phyloP scores from a whole-genome alignment of 2,797 vertebrate species.

The Sebastes nivosus region DNA sequence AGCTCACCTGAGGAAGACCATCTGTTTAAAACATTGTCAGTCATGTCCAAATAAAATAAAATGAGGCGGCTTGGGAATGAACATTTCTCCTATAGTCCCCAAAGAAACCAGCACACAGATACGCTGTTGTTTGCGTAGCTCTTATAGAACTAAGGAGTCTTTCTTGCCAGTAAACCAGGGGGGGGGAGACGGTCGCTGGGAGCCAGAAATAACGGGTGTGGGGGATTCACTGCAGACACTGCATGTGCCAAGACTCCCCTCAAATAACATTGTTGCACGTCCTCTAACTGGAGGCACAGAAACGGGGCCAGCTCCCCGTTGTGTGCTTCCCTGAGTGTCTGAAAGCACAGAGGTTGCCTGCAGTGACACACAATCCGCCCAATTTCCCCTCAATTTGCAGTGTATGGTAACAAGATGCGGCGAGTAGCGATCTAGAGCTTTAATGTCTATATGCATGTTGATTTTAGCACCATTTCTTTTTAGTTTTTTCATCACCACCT shows the following conservation, averaged over 20 bases:
- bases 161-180: constrained; percentile 13
- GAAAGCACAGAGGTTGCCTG: constrained; percentile 20
- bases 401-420: neutral
- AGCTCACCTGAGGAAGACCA: neutral
- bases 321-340: constrained; percentile 10
- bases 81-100: neutral
- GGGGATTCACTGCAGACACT: constrained; percentile 5
- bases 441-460: neutral
- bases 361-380: constrained; percentile 5
- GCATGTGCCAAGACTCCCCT: constrained; percentile 38
- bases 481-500: constrained; percentile 13
- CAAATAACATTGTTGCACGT: constrained; percentile 26
- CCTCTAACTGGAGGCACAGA: constrained; percentile 40
- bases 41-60: neutral
- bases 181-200: constrained; percentile 12
- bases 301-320: constrained; percentile 35
- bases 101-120: constrained; percentile 2
- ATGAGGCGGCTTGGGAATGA: neutral
- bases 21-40: neutral
- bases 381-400: neutral
- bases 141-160: neutral
- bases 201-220: constrained; percentile 26
- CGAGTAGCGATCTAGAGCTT: neutral
- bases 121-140: constrained; percentile 18
- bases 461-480: neutral